phyloP scores from a whole-genome alignment of 2,888 invertebrate genomes.

The Heliconius hortense region DNA sequence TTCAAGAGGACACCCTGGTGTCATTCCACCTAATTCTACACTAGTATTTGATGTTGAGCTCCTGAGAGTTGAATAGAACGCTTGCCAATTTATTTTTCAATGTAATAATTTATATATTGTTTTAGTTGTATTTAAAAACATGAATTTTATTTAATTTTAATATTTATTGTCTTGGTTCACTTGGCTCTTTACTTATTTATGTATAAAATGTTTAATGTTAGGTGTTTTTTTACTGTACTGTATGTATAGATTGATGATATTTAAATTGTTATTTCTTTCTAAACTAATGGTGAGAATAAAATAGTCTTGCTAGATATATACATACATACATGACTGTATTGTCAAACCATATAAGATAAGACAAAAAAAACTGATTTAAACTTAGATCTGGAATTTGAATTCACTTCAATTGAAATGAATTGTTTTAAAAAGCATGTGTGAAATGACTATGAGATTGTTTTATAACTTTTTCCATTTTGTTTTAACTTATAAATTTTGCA shows the following conservation, averaged over 20 bases:
- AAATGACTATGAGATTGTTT: background rate
- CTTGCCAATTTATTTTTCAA: constrained; percentile 13
- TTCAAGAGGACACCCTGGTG: constrained; percentile 93
- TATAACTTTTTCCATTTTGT: background rate
- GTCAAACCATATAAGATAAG: background rate
- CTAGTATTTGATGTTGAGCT: constrained; percentile 98
- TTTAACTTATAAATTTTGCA: background rate
- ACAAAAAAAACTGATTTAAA: constrained; percentile 11
- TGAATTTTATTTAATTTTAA: constrained; percentile 10
- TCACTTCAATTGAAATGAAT: no score
- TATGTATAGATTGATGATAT: background rate
- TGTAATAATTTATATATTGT: constrained; percentile 5
- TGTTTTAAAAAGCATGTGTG: background rate
- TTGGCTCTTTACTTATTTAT: constrained; percentile 16
- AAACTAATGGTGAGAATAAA: constrained; percentile 5
- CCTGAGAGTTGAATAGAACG: constrained; percentile 88
- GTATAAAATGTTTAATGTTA: constrained; percentile 8
- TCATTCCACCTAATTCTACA: constrained; percentile 96
- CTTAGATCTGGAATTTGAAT: background rate
- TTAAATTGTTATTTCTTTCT: constrained; percentile 3
- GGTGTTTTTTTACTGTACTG: background rate
- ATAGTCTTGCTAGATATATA: constrained; percentile 15
- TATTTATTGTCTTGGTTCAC: background rate
- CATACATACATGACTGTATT: constrained; percentile 1
- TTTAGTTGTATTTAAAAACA: constrained; percentile 6